Percentiles rank a stretch among this genome's conserved stretches.
These are phyloP conservation scores for Brachylomia viminalis DNA, from an alignment of 2,888 invertebrate genomes.

Conservation along the genomic window DNA sequence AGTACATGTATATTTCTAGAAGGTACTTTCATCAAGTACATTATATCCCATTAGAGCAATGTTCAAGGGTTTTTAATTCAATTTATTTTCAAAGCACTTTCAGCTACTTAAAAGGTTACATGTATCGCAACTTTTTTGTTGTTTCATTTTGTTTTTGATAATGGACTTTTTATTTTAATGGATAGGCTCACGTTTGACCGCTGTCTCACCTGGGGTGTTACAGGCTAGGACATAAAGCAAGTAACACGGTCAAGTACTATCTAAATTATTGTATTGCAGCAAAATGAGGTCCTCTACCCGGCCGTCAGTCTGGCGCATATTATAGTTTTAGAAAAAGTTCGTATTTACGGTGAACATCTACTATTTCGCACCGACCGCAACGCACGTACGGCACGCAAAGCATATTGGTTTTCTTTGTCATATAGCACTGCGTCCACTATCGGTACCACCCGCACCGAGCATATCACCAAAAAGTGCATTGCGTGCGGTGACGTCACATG, in stretches of 20 bases:
- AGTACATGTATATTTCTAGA: constrained; percentile 5
- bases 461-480: too few species aligned
- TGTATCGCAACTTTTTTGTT: constrained; percentile 19
- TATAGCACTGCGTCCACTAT: too few species aligned
- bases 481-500: too few species aligned
- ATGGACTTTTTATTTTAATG: constrained; percentile 39
- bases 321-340: too few species aligned
- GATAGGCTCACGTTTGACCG: background rate
- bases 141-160: constrained; percentile 37
- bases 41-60: constrained; percentile 45
- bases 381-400: too few species aligned
- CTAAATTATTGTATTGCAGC: background rate
- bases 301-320: too few species aligned
- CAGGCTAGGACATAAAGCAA: too few species aligned
- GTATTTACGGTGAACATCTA: too few species aligned
- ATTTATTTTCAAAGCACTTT: constrained; percentile 48
- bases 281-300: background rate
- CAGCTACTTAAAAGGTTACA: constrained; percentile 37
- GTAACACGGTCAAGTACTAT: background rate
- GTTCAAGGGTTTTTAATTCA: constrained; percentile 30
- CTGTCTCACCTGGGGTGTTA: background rate
- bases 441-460: too few species aligned
- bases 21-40: constrained; percentile 32
- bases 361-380: too few species aligned
- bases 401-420: too few species aligned